Percentiles rank a stretch among this genome's conserved stretches.
phyloP scores from a whole-genome alignment of 2,888 invertebrate species.

The Kuschelorhynchus macadamiae region DNA sequence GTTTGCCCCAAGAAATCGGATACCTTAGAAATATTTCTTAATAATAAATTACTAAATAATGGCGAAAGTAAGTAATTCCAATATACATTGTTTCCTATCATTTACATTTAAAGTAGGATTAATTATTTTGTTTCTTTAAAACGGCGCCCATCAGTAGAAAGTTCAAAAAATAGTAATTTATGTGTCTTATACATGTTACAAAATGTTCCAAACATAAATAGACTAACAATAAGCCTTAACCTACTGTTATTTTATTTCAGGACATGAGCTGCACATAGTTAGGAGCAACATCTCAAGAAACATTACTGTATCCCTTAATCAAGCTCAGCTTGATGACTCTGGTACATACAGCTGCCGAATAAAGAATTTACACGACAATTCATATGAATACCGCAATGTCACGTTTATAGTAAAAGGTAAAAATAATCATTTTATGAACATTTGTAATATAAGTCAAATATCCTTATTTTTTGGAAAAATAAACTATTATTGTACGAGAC shows the following conservation, averaged over 20 bases:
- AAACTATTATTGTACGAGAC: too few species aligned
- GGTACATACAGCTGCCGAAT: conserved; percentile 45
- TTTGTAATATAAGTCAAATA: too few species aligned
- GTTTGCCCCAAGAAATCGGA: conserved; percentile 36
- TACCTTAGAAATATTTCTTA: conserved; percentile 27
- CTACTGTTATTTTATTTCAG: conserved; percentile 30
- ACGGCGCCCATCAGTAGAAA: too few species aligned
- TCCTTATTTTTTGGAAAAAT: too few species aligned
- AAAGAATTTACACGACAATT: conserved; percentile 20
- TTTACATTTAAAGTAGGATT: too few species aligned
- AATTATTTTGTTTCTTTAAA: too few species aligned
- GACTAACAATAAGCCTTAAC: too few species aligned
- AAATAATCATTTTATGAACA: neutral
- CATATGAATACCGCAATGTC: conserved; percentile 29
- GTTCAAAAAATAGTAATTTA: too few species aligned
- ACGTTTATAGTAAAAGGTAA: conserved; percentile 18
- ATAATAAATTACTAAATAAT: conserved; percentile 10
- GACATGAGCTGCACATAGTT: conserved; percentile 13
- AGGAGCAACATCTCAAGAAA: conserved; percentile 32
- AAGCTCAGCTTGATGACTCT: conserved; percentile 27
- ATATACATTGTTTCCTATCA: too few species aligned
- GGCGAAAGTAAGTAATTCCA: conserved; percentile 9
- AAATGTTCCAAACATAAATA: too few species aligned
- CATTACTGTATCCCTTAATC: conserved; percentile 25
- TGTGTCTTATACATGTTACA: too few species aligned